Evolutionary conservation across 2,113 vertebrate species (phyloP).

Genomic region (Sarotherodon lohbergeri): DNA sequence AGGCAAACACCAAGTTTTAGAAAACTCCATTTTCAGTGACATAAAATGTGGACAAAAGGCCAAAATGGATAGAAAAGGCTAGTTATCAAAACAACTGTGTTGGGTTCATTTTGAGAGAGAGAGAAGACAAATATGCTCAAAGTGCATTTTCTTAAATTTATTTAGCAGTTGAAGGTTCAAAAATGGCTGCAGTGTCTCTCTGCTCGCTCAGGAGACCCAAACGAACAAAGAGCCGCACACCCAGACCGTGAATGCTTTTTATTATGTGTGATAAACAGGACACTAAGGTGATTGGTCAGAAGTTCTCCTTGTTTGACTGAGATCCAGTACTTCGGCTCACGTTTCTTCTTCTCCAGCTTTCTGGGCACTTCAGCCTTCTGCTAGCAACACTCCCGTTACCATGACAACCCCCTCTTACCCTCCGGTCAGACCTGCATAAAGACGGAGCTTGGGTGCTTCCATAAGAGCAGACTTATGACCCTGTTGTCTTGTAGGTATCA

Average conservation of each 20-base stretch:
- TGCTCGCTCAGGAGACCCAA: background rate
- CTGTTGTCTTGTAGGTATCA: background rate
- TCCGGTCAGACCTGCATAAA: background rate
- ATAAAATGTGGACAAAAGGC: background rate
- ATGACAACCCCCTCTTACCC: background rate
- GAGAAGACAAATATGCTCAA: background rate
- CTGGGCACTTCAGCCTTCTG: background rate
- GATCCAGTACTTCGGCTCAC: background rate
- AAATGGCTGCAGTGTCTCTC: background rate
- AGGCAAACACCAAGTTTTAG: background rate
- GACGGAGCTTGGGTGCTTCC: background rate
- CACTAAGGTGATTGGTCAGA: background rate
- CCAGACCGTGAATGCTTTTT: background rate
- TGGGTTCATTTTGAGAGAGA: background rate
- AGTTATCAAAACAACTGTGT: background rate
- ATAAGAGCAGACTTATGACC: background rate
- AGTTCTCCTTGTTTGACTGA: background rate
- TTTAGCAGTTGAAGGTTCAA: background rate
- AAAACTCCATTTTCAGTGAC: background rate
- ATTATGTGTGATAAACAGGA: background rate
- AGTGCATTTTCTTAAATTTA: background rate
- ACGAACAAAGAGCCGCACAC: background rate
- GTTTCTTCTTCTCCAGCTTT: background rate
- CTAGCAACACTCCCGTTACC: background rate
- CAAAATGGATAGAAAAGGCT: background rate